Evolutionary conservation across 2,113 vertebrate genomes (phyloP), one percentile per base, ranked within the genome.

Genomic region (Ptilorrhoa leucosticta): DNA sequence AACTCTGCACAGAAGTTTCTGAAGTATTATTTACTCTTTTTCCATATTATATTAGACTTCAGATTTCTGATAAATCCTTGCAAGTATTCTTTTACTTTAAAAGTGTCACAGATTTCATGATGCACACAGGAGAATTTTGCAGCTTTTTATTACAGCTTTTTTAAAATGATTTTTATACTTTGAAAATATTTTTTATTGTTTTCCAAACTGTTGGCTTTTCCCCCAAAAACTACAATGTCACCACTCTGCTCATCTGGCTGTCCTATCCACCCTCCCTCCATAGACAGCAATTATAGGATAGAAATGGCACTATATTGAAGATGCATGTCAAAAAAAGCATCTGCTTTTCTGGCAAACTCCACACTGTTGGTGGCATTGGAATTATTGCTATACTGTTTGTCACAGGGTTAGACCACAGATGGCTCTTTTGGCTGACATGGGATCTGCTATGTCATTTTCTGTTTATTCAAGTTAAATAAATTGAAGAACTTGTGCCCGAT

Each of bases 331-430:
- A 94, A 97, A 94, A 93, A 79, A 96, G 97, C 97, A 97, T 97
- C 97, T 97, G 97, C 64, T 96, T 97, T 94, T 97, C 92, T 97
- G 97, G 97, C 97, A 97, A 93, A 93, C 88, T 82, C 66, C 87
- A 68, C 50, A 22, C 91, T 95, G 65, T 93, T 95, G 93, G 97
- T 96, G 96, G 94, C 95, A 96, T 14, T 96, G 90, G 86, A 95
- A 96, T 92, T 95, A 93, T 40, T 89, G 95, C 84, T 95, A 93
- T 66, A 81, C 93, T 86, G 92, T 97, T 95, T 95, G 95, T 93
- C 87, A 84, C 81, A 94, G 95, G 85, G 82, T 97, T 80, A 97
- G 82, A 85, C 72, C 92, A 94, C 94, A 95, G 97, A 97, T 91
- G 94, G 95, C 77, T 94, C 95, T 97, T 95, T 95, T 97, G 97